Base-by-base conservation (phyloP, 2,888 invertebrate species). In the Argyra leucocephala region DNA sequence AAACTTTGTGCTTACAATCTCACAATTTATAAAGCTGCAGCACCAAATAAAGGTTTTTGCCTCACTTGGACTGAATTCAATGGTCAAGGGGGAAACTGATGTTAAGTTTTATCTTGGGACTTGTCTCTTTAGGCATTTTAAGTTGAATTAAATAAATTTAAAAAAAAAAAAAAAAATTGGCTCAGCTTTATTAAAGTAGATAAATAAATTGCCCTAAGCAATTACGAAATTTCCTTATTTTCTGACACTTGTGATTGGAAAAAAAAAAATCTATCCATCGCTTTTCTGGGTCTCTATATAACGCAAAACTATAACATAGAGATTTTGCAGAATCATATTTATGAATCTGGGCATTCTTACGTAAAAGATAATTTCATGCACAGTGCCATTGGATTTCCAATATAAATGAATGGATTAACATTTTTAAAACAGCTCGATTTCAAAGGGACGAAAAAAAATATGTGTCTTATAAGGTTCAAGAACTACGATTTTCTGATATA, bases 1-100 rank as follows among this genome's bases (percentile, higher is more conserved):
- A 75, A 76, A 69, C 62, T 73, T 62, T 69, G 68, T 65, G 67
- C 69, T 71, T 67, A 64, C 58, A 75, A 74, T 69, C 71, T 75
- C n/a, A 73, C 72, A 60, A 69, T 76, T 66, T 75, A 74, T 67
- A 73, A 74, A 69, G 64, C 64, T 15, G 61, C 64, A 22, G 9
- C 15, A 37, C 60, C 64, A 58, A 60, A 64, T 60, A 64, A 59
- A 60, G 69, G 70, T 24, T 71, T 68, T 68, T 75, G 73, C 63
- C 72, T 68, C 63, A 62, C 63, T 59, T 74, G 74, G 73, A 70
- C 68, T 31, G 60, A 61, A 26, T 23, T 64, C 18, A 64, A 64
- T 48, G 64, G 61, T 26, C 60, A 60, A 61, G 36, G 64, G 5
- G 64, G 64, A 18, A 61, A 48, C 48, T 64, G 48, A n/a, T n/a